Evolutionary conservation across 2,888 invertebrate genomes (phyloP), one percentile per base, ranked within the genome.

Genomic region (Rapana venosa): DNA sequence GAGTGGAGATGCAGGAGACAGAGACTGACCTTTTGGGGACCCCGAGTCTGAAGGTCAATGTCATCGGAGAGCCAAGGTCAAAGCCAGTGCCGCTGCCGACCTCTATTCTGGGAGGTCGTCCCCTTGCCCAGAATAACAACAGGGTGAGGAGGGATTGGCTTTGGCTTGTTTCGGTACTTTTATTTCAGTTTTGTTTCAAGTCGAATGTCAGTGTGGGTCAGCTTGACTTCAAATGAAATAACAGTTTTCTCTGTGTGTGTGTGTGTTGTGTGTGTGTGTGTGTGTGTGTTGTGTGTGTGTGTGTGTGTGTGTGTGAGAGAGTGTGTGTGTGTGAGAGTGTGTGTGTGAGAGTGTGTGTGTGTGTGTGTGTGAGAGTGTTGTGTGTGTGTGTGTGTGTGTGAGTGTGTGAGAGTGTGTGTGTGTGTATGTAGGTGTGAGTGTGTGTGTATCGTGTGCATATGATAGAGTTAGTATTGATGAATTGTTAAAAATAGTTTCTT

Each of bases 21-120:
- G 89, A 77, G 32, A 74, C 84, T 8, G 89, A 85, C 6, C 30
- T 89, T 87, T 91, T 93, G 90, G 87, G 93, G 85, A 93, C 93
- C 20, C 92, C 92, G 90, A 94, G 93, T 88, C 90, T 94, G 56
- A 93, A 93, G 89, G 90, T 93, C 84, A 93, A 95, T 92, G 95
- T 95, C n/a, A 89, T 92, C 13, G 95, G 95, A 11, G 92, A 94
- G 22, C 94, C 94, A 4, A 91, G 95, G 66, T 90, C 90, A 47
- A 91, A 94, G 36, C 92, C 95, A 56, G 94, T 95, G 32, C 93
- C 92, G 22, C 88, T 96, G 17, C 96, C 96, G 11, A 88, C 92
- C 47, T 95, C 95, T 77, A 93, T 96, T 56, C 93, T 94, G 90
- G 94, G 95, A 85, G 95, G 95, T 32, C 92, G 95, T 87, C 95